A percentile compares a stretch with the other conserved stretches of the same genome.
These are phyloP conservation scores for Oryzias sinensis DNA, from an alignment of 2,797 vertebrate species.

Conservation along the genomic window DNA sequence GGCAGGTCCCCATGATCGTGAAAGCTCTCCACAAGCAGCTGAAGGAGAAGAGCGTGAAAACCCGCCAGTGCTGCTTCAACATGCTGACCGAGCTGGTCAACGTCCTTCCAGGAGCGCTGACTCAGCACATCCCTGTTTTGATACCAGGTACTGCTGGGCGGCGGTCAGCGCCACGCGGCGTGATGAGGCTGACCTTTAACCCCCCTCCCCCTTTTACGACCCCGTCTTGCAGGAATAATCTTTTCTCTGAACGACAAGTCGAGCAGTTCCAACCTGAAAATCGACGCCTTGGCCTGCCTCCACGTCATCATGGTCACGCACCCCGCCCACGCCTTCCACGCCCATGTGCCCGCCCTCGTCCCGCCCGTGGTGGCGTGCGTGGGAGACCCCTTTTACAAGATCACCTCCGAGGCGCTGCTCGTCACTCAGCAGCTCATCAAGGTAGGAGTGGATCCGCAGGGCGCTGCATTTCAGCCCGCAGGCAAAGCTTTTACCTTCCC, in stretches of 20 bases:
- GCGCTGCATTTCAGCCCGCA: not conserved
- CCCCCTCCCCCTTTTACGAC: not conserved
- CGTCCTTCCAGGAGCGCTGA: constrained; percentile 94
- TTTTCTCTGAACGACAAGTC: constrained; percentile 99
- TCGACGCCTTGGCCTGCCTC: constrained; percentile 94
- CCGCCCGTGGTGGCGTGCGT: constrained; percentile 96
- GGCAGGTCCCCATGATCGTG: constrained; percentile 96
- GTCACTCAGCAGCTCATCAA: constrained; percentile 98
- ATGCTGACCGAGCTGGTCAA: constrained; percentile 98
- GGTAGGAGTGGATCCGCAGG: constrained; percentile 30
- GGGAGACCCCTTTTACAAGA: constrained; percentile 98
- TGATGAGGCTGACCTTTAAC: no score
- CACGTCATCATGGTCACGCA: constrained; percentile 97
- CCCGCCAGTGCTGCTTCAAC: constrained; percentile 98
- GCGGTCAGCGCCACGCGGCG: no score
- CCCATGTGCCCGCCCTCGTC: constrained; percentile 94
- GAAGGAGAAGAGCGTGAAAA: constrained; percentile 99
- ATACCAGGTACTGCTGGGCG: constrained; percentile 75
- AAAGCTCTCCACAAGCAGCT: constrained; percentile 98
- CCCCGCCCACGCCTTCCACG: constrained; percentile 95
- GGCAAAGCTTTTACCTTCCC: not conserved
- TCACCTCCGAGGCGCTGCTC: constrained; percentile 96
- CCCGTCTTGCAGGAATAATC: constrained; percentile 86
- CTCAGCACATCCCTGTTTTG: constrained; percentile 93
- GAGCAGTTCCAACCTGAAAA: constrained; percentile 98